Evolutionary conservation across 2,113 vertebrate genomes (phyloP).

Genomic region (Chamaetylas fuelleborni): DNA sequence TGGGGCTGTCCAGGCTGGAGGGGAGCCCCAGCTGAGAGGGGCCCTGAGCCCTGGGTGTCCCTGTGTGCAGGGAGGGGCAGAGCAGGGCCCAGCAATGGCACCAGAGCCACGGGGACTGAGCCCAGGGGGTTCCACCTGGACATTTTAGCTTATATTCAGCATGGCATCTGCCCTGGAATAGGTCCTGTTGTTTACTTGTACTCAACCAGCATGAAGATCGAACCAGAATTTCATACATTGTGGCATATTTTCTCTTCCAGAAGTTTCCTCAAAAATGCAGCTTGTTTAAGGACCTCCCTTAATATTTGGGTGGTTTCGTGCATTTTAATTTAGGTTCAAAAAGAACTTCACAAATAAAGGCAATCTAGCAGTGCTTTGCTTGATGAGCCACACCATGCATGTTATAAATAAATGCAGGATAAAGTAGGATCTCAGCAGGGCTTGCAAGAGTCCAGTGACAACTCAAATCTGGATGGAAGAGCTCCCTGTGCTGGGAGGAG

Average conservation of each 20-base stretch:
- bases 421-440: background rate
- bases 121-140: background rate
- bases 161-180: background rate
- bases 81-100: background rate
- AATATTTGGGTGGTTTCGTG: background rate
- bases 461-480: background rate
- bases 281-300: background rate
- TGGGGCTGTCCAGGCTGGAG: background rate
- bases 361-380: background rate
- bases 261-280: background rate
- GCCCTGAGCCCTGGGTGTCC: background rate
- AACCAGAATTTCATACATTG: background rate
- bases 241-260: background rate
- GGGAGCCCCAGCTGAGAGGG: background rate
- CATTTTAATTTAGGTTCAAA: background rate
- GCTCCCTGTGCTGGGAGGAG: background rate
- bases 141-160: background rate
- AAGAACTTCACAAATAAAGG: background rate
- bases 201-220: background rate
- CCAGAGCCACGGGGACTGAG: background rate
- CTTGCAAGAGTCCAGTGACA: background rate
- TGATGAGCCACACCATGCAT: background rate
- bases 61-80: too few relatives aligned
- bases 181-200: background rate
- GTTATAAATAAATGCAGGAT: background rate